Conservation (phyloP, 1,140 invertebrate genomes). For the Yoshiicerus persimilis region DNA sequence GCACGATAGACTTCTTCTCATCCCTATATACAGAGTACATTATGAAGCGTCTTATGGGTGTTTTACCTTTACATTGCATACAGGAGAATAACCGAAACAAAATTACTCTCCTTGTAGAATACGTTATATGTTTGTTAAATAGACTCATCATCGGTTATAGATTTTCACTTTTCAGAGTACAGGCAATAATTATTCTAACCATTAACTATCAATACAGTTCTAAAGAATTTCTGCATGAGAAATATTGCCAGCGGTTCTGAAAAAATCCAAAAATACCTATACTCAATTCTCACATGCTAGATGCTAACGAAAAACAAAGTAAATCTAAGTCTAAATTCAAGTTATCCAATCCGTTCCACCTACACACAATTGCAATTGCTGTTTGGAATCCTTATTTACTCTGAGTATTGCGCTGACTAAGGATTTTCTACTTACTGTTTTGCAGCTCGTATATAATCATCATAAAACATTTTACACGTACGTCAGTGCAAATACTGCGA, state of each 20-base stretch:
- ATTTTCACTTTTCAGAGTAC: neutral
- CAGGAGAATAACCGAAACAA: neutral
- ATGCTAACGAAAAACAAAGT: no score
- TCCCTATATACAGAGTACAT: neutral
- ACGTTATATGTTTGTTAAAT: no score
- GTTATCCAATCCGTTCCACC: neutral
- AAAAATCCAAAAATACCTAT: neutral
- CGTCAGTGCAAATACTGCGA: neutral
- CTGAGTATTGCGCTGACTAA: neutral
- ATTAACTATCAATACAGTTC: neutral
- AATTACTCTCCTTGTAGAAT: no score
- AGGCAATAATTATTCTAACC: neutral
- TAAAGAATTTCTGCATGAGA: neutral
- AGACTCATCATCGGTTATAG: no score
- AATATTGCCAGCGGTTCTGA: neutral
- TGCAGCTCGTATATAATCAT: neutral
- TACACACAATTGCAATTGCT: no score
- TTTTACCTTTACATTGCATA: neutral
- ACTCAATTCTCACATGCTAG: neutral
- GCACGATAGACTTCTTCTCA: neutral
- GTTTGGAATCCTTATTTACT: neutral
- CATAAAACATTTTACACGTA: neutral
- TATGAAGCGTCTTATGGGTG: neutral
- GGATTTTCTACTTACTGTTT: constrained; percentile 9
- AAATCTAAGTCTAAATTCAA: no score